phyloP scores from a whole-genome alignment of 30 jellyfish, hydroid and myxozoan species.

The Pelagia noctiluca region DNA sequence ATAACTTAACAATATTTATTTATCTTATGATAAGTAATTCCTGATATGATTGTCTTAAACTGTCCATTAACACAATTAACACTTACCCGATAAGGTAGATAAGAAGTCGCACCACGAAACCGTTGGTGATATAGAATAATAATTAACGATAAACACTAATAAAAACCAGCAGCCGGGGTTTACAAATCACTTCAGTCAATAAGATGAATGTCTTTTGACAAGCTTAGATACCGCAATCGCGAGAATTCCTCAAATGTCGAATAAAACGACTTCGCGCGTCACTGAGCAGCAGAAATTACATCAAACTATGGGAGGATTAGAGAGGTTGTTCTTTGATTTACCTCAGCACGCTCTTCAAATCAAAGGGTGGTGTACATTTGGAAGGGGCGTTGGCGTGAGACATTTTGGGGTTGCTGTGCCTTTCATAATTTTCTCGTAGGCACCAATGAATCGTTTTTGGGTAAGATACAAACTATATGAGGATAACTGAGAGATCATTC shows the following conservation, averaged over 20 bases:
- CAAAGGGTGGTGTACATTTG: too few relatives aligned
- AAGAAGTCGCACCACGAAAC: neutral
- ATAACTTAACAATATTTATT: neutral
- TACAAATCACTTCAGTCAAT: slow-evolving; percentile 67
- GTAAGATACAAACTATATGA: slow-evolving; percentile 57
- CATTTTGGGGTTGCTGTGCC: too few relatives aligned
- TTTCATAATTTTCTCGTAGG: too few relatives aligned
- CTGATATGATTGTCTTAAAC: neutral
- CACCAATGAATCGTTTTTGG: too few relatives aligned
- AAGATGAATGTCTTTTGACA: slow-evolving; percentile 49
- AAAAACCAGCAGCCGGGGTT: slow-evolving; percentile 51
- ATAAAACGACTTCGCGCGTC: slow-evolving; percentile 72
- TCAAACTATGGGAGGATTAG: slow-evolving; percentile 64
- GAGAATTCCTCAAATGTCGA: slow-evolving; percentile 49
- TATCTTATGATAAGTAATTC: neutral
- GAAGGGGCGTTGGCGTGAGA: too few relatives aligned
- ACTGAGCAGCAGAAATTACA: slow-evolving; percentile 47
- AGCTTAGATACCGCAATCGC: slow-evolving; percentile 66
- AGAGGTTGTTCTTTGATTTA: slow-evolving; percentile 28
- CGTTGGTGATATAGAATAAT: neutral
- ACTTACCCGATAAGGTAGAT: slow-evolving; percentile 3
- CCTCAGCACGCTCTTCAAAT: slow-evolving; percentile 46
- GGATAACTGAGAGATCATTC: slow-evolving; percentile 42
- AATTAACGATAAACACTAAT: slow-evolving; percentile 63
- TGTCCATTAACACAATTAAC: neutral